Evolutionary conservation across 2,797 vertebrate genomes (phyloP).

Genomic region (Tangara arthus): DNA sequence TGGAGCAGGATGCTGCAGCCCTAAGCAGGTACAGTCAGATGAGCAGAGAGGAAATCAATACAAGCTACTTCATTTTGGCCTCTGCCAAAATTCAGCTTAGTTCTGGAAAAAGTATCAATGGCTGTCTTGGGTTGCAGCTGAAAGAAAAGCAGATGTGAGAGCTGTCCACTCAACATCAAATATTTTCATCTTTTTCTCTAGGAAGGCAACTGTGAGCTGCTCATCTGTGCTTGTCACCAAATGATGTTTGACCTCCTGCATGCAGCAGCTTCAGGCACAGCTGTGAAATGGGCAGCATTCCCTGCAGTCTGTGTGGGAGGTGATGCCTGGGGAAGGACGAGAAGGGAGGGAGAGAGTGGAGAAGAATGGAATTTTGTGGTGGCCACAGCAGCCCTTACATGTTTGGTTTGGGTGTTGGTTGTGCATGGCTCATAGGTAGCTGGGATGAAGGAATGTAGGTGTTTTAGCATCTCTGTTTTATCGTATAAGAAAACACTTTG

Average conservation of each 20-base stretch:
- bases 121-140: background rate
- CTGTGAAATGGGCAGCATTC: background rate
- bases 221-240: background rate
- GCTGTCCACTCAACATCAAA: background rate
- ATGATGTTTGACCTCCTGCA: background rate
- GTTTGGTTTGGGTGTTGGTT: background rate
- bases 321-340: background rate
- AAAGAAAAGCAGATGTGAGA: background rate
- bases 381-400: background rate
- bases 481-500: background rate
- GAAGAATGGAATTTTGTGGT: background rate
- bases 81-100: background rate
- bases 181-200: background rate
- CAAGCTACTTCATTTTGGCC: background rate
- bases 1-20: background rate
- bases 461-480: background rate
- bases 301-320: fast-evolving
- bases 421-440: background rate
- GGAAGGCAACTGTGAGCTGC: background rate
- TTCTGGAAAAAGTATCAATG: background rate
- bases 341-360: background rate
- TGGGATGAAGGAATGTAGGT: background rate
- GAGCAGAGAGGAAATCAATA: background rate
- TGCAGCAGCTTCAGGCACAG: background rate
- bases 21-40: background rate